Percentiles rank a stretch among this genome's conserved stretches.
Evolutionary conservation across 2,888 invertebrate species (phyloP).

Genomic region (Blastobasis lacticolella): DNA sequence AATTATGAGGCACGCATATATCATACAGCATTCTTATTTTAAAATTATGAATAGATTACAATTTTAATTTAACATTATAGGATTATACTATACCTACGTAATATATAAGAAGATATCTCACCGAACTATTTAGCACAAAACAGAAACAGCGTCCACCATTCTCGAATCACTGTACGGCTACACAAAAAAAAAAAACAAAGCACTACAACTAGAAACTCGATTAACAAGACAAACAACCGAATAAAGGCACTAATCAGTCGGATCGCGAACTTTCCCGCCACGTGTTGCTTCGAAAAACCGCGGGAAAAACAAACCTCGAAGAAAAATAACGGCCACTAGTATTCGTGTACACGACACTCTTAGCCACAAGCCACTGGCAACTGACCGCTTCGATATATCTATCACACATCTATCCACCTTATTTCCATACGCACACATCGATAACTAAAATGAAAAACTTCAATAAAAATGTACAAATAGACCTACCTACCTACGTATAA

Average conservation of each 20-base stretch:
- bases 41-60: no score
- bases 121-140: no score
- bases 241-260: slow-evolving; percentile 38
- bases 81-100: no score
- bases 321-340: slow-evolving; percentile 20
- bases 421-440: slow-evolving; percentile 59
- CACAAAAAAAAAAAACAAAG: slow-evolving; percentile 19
- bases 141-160: slow-evolving; percentile 20
- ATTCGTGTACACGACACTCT: slow-evolving; percentile 42
- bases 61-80: no score
- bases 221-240: slow-evolving; percentile 25
- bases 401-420: slow-evolving; percentile 57
- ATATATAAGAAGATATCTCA: no score
- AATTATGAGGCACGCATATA: no score
- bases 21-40: no score
- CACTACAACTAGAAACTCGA: slow-evolving; percentile 32
- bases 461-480: no score
- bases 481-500: no score
- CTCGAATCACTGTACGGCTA: slow-evolving; percentile 15
- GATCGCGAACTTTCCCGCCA: slow-evolving; percentile 48
- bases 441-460: background rate
- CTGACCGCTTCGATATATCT: slow-evolving; percentile 53
- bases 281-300: slow-evolving; percentile 44
- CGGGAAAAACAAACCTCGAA: slow-evolving; percentile 12
- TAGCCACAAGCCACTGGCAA: slow-evolving; percentile 59